Conservation (phyloP, 2,113 vertebrate genomes). For the Gnathonemus longibarbis region DNA sequence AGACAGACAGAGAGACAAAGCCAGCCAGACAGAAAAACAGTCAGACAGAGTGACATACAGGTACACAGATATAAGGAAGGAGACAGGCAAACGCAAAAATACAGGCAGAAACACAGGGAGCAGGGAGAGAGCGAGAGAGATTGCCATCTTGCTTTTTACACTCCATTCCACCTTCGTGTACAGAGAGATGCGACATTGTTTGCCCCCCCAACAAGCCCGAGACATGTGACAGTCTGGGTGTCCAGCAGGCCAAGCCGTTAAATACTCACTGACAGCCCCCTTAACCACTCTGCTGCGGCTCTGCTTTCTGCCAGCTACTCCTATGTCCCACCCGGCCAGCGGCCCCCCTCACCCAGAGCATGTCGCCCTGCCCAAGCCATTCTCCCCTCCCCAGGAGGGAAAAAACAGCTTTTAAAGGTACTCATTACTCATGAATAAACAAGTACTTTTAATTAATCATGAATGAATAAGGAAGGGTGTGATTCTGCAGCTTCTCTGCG, state of each 20-base stretch:
- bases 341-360: neutral
- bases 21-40: no score
- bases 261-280: neutral
- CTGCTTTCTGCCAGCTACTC: neutral
- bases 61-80: neutral
- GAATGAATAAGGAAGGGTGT: neutral
- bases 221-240: neutral
- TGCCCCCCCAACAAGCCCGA: neutral
- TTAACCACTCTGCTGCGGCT: neutral
- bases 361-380: neutral
- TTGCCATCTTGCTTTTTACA: neutral
- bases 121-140: neutral
- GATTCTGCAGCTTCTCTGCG: neutral
- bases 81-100: neutral
- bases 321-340: neutral
- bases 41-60: no score
- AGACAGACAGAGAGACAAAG: no score
- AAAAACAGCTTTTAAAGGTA: neutral
- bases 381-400: neutral
- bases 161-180: neutral
- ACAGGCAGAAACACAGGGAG: neutral
- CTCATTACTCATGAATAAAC: neutral
- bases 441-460: neutral
- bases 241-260: neutral
- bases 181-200: neutral